A percentile compares a stretch with the other conserved stretches of the same genome.
Conservation (phyloP, 2,113 vertebrate genomes). For the Solea solea region DNA sequence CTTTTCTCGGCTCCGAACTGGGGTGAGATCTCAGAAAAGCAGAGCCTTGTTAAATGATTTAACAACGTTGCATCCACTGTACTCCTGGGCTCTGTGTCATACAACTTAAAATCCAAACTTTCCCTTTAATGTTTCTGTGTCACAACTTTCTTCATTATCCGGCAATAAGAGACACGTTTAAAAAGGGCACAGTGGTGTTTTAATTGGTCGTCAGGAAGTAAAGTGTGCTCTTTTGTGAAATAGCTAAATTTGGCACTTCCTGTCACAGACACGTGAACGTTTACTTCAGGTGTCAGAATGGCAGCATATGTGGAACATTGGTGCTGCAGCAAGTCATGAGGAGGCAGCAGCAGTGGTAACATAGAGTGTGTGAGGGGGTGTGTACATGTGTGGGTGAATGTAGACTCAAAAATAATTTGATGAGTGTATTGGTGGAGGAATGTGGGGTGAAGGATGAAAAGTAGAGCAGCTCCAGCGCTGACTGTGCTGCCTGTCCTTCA, state of each 20-base stretch:
- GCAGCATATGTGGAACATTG: constrained; percentile 31
- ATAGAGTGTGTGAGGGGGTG: not conserved
- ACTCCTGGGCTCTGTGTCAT: too few species aligned
- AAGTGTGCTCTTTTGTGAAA: constrained; percentile 27
- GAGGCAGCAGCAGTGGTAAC: constrained; percentile 1
- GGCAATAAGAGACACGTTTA: constrained; percentile 18
- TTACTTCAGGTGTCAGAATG: constrained; percentile 34
- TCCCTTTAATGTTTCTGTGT: not conserved
- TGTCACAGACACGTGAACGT: not conserved
- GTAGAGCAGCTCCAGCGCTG: constrained; percentile 33
- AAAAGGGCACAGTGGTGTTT: constrained; percentile 25
- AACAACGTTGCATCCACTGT: too few species aligned
- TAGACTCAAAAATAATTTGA: constrained; percentile 42
- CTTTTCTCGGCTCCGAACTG: too few species aligned
- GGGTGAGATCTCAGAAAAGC: too few species aligned
- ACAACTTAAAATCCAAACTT: not conserved
- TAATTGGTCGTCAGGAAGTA: constrained; percentile 32
- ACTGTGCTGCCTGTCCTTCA: constrained; percentile 53
- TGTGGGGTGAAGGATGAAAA: constrained; percentile 52
- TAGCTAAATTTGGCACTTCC: constrained; percentile 40
- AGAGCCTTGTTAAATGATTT: too few species aligned
- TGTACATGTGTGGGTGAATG: constrained; percentile 26
- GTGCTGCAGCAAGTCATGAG: constrained; percentile 23
- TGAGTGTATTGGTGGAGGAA: constrained; percentile 34
- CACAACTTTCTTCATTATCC: constrained; percentile 28